Base-by-base conservation (phyloP, 2,888 invertebrate species). In the Cephus pygmeus region DNA sequence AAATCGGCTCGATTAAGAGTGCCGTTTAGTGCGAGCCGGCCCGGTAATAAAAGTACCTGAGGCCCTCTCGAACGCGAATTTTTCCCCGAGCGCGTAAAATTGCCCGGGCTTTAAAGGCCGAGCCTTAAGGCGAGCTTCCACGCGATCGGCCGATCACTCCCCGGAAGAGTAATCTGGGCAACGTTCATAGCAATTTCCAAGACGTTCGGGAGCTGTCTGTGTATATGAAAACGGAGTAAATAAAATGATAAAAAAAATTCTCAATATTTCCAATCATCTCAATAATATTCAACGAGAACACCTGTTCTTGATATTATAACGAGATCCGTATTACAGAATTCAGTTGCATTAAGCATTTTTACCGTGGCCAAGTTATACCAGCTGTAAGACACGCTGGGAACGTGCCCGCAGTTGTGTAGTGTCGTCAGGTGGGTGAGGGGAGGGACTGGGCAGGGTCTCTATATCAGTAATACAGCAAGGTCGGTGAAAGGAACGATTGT, bases 1-100 rank as follows among this genome's bases (percentile, higher is more conserved):
- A 88, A 88, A 88, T 88, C 85, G 88, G 83, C 80, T 83, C 85
- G 87, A 88, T 87, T 87, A 86, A 88, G 84, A 85, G 84, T 81
- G 86, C 86, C 84, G 56, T 56, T 56, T 56, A 56, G 56, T 56
- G 23, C 23, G 56, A 56, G 23, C 23, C 56, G 56, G 23, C 2
- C 23, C 56, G 56, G 23, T 56, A 56, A 56, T 56, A 56, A 56
- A 56, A 56, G 56, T 56, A 56, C 56, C 56, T 23, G 9, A 56
- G 56, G 23, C 71, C 71, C 30, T 34, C 23, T 71, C 31, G 34
- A 15, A 34, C 31, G 33, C 71, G 71, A 71, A 71, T 71, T 30
- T 34, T 71, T 71, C 71, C 71, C 56, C 56, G 23, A 23, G 56
- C 56, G 56, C 23, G 56, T 56, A 56, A 56, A 56, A 56, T 56